phyloP scores from a whole-genome alignment of 2,888 invertebrate genomes.

The Melanotus villosus region DNA sequence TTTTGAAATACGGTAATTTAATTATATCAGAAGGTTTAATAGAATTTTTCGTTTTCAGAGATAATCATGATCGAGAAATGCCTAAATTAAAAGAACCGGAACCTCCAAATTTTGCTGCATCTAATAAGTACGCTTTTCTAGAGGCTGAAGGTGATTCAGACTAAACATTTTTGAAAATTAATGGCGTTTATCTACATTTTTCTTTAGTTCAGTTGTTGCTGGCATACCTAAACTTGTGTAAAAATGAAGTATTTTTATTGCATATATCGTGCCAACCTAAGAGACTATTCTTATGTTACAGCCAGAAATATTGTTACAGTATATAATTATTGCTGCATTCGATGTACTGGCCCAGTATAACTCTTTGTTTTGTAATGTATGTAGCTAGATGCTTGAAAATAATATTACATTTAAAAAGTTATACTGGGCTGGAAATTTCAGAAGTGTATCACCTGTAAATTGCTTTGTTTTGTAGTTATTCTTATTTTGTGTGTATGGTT shows the following conservation, averaged over 20 bases:
- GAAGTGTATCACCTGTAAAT: constrained; percentile 33
- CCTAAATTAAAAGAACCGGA: constrained; percentile 82
- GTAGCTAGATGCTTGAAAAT: constrained; percentile 28
- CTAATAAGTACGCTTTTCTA: constrained; percentile 83
- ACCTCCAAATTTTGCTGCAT: constrained; percentile 82
- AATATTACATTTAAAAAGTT: constrained; percentile 32
- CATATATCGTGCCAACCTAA: constrained; percentile 56
- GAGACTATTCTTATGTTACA: constrained; percentile 51
- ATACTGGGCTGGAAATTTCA: constrained; percentile 47
- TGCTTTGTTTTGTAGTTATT: constrained; percentile 40
- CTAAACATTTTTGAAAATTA: constrained; percentile 42
- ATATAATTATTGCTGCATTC: constrained; percentile 41
- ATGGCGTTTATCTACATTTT: background rate
- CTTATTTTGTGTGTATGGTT: constrained; percentile 36
- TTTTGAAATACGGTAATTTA: too few species aligned
- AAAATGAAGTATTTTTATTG: constrained; percentile 49
- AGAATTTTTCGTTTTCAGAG: too few species aligned
- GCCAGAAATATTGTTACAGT: constrained; percentile 42
- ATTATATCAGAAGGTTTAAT: too few species aligned
- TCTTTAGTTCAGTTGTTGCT: constrained; percentile 7
- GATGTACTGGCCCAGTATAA: constrained; percentile 47
- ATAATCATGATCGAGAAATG: constrained; percentile 70
- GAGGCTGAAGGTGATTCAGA: constrained; percentile 72
- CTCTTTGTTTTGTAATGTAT: constrained; percentile 33
- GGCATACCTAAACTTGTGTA: constrained; percentile 22